phyloP scores from a whole-genome alignment of 2,113 vertebrate species.

The Apistogramma diplotaenia region DNA sequence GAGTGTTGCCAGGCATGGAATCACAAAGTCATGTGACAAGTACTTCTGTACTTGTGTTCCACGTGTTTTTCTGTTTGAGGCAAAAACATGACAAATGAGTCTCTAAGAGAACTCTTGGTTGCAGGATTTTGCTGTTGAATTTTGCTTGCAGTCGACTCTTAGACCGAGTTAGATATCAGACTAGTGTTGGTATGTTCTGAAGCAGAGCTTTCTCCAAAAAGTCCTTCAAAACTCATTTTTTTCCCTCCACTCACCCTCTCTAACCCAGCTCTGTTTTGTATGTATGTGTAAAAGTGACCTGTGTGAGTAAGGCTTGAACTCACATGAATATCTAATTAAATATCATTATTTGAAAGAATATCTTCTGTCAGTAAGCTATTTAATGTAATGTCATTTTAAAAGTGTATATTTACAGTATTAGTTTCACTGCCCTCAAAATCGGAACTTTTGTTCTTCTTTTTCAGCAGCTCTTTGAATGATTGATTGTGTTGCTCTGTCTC shows the following conservation, averaged over 20 bases:
- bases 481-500: neutral
- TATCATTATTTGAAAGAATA: neutral
- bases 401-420: neutral
- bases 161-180: neutral
- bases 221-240: neutral
- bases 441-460: neutral
- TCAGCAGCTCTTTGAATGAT: too few relatives aligned
- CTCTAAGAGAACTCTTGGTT: neutral
- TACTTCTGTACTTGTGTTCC: constrained; percentile 38
- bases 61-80: constrained; percentile 1
- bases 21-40: constrained; percentile 68
- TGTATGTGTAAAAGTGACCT: neutral
- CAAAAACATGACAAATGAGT: neutral
- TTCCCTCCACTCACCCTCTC: neutral
- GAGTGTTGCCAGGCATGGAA: constrained; percentile 20
- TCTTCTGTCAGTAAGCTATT: neutral
- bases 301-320: neutral
- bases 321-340: neutral
- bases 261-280: neutral
- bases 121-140: neutral
- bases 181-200: neutral
- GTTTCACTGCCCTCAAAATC: neutral
- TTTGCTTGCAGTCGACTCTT: neutral
- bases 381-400: neutral
- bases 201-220: neutral